Conservation (phyloP, 2,113 vertebrate species). For the Oreamnos americanus region DNA sequence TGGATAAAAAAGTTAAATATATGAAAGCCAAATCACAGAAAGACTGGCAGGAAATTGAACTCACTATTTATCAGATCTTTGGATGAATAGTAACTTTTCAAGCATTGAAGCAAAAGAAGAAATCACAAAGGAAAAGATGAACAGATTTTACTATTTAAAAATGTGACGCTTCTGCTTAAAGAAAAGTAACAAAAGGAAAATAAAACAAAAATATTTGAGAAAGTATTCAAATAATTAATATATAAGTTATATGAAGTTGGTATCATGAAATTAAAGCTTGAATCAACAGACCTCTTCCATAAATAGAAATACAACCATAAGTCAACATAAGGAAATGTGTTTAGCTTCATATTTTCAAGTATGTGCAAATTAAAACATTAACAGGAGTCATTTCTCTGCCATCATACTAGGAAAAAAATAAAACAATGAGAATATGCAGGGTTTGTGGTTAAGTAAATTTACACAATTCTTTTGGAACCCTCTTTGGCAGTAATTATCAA, state of each 20-base stretch:
- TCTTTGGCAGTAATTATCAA: constrained; percentile 61
- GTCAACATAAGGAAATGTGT: constrained; percentile 9
- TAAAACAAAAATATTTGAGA: constrained; percentile 7
- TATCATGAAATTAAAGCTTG: constrained; percentile 41
- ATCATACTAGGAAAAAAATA: constrained; percentile 3
- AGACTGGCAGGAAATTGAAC: constrained; percentile 68
- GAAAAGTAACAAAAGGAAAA: not conserved
- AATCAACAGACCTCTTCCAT: constrained; percentile 20
- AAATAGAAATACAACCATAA: constrained; percentile 45
- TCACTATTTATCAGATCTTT: constrained; percentile 61
- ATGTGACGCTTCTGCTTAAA: constrained; percentile 19
- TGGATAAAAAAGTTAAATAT: constrained; percentile 47
- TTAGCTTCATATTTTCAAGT: not conserved
- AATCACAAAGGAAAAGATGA: constrained; percentile 42
- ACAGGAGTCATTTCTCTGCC: not conserved
- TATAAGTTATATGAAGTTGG: constrained; percentile 9
- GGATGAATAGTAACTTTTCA: constrained; percentile 43
- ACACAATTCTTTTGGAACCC: not conserved
- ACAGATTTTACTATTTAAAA: constrained; percentile 53
- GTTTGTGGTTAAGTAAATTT: constrained; percentile 40
- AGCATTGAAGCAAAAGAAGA: constrained; percentile 44
- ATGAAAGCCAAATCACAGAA: constrained; percentile 35
- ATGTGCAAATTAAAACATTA: constrained; percentile 42
- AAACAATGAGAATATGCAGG: not conserved
- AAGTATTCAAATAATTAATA: constrained; percentile 14